Base-by-base conservation (phyloP, 2,888 invertebrate species). In the Incurvaria masculella region DNA sequence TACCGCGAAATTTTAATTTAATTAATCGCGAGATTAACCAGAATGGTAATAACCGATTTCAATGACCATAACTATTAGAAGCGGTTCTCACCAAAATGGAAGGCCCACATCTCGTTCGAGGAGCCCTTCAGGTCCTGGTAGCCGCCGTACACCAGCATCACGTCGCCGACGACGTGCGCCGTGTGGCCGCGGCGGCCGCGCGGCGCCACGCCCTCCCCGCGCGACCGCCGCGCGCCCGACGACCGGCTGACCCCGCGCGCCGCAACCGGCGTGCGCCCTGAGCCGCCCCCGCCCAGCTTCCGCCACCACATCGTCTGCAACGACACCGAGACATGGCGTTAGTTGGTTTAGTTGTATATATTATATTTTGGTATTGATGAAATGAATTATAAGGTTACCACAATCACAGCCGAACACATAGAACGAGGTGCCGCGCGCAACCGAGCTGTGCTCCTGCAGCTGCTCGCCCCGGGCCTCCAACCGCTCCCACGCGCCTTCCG, bases 111-210 rank as follows among this genome's bases (percentile, higher is more conserved):
- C 65, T 94, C 93, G 46, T 87, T 85, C 17, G 88, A 88, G 41
- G 93, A 92, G 6, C 94, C 94, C 48, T 87, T 80, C 52, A 93
- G 72, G 65, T 94, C 94, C 62, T 88, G 86, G 69, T 92, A 94
- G 4, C 94, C 94, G 4, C 94, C 94, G 67, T 91, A 94, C 54
- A 94, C 81, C 51, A 91, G 81, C 86, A 94, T 88, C 56, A 85
- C 82, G 55, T 88, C 88, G 51, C 84, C 81, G 61, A 89, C 87
- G 42, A 91, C 84, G 50, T 92, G 81, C 16, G 93, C 90, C 0
- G 89, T 85, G 72, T 94, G 94, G 0, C 92, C 92, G 49, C 93
- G 79, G 33, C 94, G 79, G 2, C 91, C 91, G 57, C 85, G 81
- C n/a, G 92, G 92, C 41, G 82, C 70, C 44, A 70, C 71, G 46